phyloP scores from a whole-genome alignment of 1,140 invertebrate species.

The Drosophila nigromelanica region DNA sequence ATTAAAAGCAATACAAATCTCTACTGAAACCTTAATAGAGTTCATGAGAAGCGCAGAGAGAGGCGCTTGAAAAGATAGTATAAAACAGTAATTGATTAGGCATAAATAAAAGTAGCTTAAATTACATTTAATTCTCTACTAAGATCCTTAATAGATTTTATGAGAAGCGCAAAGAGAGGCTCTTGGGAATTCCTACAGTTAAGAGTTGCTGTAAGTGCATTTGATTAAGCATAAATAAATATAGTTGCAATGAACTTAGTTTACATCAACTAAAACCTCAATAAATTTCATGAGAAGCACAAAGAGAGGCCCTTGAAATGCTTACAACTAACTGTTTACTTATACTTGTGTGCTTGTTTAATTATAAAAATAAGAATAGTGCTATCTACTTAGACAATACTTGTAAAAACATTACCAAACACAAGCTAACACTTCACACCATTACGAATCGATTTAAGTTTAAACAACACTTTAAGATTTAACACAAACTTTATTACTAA shows the following conservation, averaged over 20 bases:
- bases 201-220: no score
- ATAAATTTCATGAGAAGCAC: neutral
- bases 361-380: neutral
- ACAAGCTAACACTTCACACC: neutral
- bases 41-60: neutral
- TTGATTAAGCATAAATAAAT: no score
- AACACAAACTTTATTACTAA: no score
- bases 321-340: neutral
- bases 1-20: no score
- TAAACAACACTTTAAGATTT: neutral
- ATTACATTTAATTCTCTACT: no score
- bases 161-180: neutral
- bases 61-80: neutral
- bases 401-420: neutral
- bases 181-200: neutral
- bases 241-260: no score
- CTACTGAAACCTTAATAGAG: neutral
- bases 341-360: neutral
- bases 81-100: no score
- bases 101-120: no score
- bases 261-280: no score
- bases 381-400: neutral
- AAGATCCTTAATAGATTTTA: neutral
- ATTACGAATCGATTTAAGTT: neutral
- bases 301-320: neutral